Evolutionary conservation across 2,113 vertebrate species (phyloP).

Genomic region (Pitta sordida): DNA sequence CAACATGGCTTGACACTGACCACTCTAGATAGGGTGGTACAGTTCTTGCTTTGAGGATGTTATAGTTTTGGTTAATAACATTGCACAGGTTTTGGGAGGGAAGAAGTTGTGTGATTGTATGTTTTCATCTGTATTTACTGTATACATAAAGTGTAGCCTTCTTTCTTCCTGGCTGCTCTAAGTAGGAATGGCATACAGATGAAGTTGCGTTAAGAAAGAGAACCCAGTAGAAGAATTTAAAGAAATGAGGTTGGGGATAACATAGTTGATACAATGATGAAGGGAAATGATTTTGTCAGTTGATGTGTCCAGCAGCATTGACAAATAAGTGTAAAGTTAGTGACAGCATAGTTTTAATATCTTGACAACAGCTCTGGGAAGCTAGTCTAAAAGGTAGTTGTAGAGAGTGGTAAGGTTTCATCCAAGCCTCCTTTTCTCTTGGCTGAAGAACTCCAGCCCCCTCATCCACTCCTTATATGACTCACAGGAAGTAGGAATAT

Average conservation of each 20-base stretch:
- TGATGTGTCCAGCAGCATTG: background rate
- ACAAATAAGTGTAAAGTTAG: background rate
- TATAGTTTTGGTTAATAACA: background rate
- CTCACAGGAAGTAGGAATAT: background rate
- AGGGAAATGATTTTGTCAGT: background rate
- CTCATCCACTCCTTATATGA: background rate
- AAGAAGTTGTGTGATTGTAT: background rate
- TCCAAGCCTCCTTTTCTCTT: background rate
- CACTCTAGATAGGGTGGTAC: accelerated
- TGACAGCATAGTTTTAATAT: background rate
- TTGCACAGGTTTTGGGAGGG: background rate
- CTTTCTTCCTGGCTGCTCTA: background rate
- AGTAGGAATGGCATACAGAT: background rate
- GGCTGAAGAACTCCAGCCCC: background rate
- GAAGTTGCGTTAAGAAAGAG: background rate
- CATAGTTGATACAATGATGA: background rate
- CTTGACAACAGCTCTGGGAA: background rate
- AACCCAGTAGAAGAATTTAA: background rate
- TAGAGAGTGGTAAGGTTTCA: background rate
- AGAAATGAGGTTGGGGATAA: background rate
- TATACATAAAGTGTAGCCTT: background rate
- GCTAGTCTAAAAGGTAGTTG: background rate
- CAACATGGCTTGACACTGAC: background rate
- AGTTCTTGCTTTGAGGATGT: background rate
- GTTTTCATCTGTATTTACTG: background rate